These are phyloP conservation scores for Morpho achilles DNA, from an alignment of 2,888 invertebrate genomes.

Conservation along the genomic window DNA sequence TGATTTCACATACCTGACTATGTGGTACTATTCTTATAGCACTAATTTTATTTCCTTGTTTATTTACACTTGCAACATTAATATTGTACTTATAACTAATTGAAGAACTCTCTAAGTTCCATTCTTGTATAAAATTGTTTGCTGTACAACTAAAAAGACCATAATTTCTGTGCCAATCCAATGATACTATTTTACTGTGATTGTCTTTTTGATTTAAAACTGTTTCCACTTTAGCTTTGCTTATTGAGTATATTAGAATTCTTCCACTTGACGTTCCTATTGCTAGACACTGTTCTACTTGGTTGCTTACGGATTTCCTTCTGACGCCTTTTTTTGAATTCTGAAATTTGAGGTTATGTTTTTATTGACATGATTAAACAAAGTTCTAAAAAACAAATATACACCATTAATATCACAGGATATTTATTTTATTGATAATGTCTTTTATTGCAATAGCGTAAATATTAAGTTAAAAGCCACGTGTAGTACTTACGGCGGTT, in stretches of 20 bases:
- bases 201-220: constrained; percentile 68
- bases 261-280: constrained; percentile 87
- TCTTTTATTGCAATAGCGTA: neutral
- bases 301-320: constrained; percentile 47
- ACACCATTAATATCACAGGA: no score
- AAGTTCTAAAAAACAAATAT: no score
- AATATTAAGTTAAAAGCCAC: constrained; percentile 42
- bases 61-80: constrained; percentile 83
- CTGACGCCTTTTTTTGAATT: constrained; percentile 37
- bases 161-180: constrained; percentile 79
- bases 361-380: neutral
- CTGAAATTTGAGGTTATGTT: constrained; percentile 39
- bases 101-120: constrained; percentile 71
- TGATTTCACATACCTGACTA: constrained; percentile 52
- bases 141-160: constrained; percentile 75
- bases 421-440: no score
- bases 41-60: constrained; percentile 71
- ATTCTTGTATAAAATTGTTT: constrained; percentile 75
- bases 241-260: constrained; percentile 84
- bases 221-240: constrained; percentile 81
- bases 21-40: constrained; percentile 81
- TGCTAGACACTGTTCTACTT: constrained; percentile 76
- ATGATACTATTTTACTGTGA: constrained; percentile 52
- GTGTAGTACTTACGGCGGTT: constrained; percentile 65
- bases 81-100: constrained; percentile 73